Percentiles rank a stretch among this genome's conserved stretches.
Evolutionary conservation across 2,797 vertebrate genomes (phyloP).

Genomic region (Poecilia picta): DNA sequence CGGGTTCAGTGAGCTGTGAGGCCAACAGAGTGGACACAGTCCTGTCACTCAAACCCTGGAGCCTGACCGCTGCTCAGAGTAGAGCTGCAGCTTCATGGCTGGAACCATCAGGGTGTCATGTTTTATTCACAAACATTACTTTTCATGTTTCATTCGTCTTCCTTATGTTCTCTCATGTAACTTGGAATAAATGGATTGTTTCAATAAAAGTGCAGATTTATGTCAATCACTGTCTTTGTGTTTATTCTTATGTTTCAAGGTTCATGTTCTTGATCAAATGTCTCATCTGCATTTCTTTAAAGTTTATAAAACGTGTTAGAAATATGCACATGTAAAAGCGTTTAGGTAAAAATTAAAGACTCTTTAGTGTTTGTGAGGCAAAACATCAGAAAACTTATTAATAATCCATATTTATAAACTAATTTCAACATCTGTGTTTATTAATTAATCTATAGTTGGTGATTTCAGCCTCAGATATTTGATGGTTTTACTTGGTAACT

Average conservation of each 20-base stretch:
- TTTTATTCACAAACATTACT: not conserved
- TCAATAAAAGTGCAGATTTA: not conserved
- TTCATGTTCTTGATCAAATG: not conserved
- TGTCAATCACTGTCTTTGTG: not conserved
- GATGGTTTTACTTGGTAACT: not conserved
- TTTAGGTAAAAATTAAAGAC: too few species aligned
- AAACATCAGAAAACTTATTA: not conserved
- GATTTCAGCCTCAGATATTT: too few species aligned
- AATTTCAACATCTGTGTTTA: not conserved
- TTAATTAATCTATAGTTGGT: not conserved
- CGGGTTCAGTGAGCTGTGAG: slow-evolving; percentile 56
- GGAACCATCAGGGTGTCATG: not conserved
- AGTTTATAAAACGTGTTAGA: not conserved
- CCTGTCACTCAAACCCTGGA: slow-evolving; percentile 58
- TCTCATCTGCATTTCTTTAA: not conserved
- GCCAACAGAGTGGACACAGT: slow-evolving; percentile 41
- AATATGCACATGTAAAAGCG: too few species aligned
- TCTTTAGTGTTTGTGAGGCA: not conserved
- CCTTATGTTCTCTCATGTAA: not conserved
- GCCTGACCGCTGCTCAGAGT: slow-evolving; percentile 41
- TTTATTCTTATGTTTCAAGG: slow-evolving; percentile 4
- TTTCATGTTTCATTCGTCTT: not conserved
- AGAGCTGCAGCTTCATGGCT: slow-evolving; percentile 32
- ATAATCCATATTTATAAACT: not conserved
- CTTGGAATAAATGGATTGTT: not conserved